Conservation (phyloP, 2,888 invertebrate genomes). For the Elaeidobius kamerunicus region DNA sequence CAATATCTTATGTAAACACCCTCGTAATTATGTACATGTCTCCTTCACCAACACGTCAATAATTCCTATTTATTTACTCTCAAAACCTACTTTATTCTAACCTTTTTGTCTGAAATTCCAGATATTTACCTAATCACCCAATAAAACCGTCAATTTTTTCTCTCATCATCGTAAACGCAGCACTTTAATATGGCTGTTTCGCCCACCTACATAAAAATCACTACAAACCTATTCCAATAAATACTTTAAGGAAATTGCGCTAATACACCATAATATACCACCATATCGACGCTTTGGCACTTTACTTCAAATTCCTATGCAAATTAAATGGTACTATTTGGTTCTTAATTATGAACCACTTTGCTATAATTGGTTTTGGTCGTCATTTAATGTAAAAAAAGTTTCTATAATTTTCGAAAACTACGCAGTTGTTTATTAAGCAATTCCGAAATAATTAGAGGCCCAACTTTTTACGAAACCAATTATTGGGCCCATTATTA, state of each 20-base stretch:
- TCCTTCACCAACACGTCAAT: no score
- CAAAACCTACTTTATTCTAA: no score
- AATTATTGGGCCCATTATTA: conserved; percentile 25
- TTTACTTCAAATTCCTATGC: conserved; percentile 28
- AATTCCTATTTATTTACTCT: no score
- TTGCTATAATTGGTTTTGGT: conserved; percentile 27
- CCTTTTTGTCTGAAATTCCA: no score
- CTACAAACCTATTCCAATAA: conserved; percentile 11
- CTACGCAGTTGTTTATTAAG: neutral
- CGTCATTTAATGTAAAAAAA: conserved; percentile 1
- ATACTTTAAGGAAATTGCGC: conserved; percentile 11
- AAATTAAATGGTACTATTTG: conserved; percentile 29
- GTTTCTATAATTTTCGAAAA: neutral
- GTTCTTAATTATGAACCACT: conserved; percentile 27
- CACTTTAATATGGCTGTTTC: no score
- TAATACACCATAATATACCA: conserved; percentile 25
- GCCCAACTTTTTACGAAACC: conserved; percentile 7
- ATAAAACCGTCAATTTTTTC: no score
- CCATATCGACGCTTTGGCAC: conserved; percentile 26
- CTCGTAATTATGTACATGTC: no score
- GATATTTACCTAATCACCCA: no score
- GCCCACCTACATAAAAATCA: no score
- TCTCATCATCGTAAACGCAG: no score
- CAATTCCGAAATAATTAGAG: neutral
- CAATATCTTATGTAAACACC: no score